These are phyloP conservation scores for Spheniscus humboldti DNA, from an alignment of 2,797 vertebrate genomes.

Conservation along the genomic window DNA sequence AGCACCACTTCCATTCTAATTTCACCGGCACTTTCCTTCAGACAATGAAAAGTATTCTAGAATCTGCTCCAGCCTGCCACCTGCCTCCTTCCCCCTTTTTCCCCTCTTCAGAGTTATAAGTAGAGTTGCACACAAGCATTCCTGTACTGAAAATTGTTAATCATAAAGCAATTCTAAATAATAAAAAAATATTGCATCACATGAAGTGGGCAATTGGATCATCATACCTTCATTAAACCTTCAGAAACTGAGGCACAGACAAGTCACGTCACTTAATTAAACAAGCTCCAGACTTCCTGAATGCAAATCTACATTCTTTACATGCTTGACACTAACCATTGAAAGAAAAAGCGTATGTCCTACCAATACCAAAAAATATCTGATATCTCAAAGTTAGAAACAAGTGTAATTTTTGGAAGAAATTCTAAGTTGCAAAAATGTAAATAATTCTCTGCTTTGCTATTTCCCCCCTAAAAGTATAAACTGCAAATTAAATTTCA, in stretches of 20 bases:
- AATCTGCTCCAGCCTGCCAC: background rate
- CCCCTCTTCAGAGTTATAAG: background rate
- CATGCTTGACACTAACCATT: background rate
- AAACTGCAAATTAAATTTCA: background rate
- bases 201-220: background rate
- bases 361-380: background rate
- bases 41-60: background rate
- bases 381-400: background rate
- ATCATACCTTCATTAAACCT: rapidly evolving
- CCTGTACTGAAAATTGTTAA: background rate
- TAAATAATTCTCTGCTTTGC: background rate
- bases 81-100: background rate
- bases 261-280: background rate
- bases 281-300: background rate
- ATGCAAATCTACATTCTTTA: background rate
- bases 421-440: background rate
- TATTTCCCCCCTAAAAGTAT: background rate
- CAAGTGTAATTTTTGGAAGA: background rate
- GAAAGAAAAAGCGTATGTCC: background rate
- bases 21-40: background rate
- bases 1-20: background rate
- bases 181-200: background rate
- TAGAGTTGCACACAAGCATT: background rate
- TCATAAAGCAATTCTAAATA: background rate
- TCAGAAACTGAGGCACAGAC: background rate